Conservation (phyloP, 2,888 invertebrate species). For the Didymodactylos carnosus region DNA sequence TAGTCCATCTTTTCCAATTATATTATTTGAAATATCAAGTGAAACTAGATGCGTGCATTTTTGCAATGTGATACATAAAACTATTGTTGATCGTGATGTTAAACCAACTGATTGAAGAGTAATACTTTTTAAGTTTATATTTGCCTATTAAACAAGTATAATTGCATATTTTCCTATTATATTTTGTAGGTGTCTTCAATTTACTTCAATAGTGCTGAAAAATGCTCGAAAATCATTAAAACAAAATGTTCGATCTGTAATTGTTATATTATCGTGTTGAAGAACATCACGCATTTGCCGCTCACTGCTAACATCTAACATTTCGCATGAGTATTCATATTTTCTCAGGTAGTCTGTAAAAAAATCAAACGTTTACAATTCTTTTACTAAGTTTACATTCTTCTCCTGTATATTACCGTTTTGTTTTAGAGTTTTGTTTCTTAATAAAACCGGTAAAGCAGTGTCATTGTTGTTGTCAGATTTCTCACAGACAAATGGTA, state of each 20-base stretch:
- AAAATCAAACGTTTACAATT: neutral
- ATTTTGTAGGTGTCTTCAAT: no score
- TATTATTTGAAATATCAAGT: neutral
- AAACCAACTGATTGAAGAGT: neutral
- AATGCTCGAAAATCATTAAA: neutral
- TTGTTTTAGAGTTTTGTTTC: neutral
- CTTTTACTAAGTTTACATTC: neutral
- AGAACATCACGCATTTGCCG: neutral
- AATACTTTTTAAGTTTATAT: neutral
- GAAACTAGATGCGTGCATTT: neutral
- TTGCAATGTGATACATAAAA: neutral
- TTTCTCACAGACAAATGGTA: neutral
- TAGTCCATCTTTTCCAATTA: neutral
- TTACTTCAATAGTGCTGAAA: neutral
- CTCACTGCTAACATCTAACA: neutral
- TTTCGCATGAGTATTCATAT: neutral
- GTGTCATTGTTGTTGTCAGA: neutral
- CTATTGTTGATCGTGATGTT: neutral
- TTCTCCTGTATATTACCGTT: neutral
- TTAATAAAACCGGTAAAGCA: neutral
- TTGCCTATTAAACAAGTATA: no score
- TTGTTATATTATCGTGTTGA: neutral
- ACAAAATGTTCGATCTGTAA: neutral
- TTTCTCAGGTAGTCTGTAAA: no score
- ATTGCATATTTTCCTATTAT: no score